These are phyloP conservation scores for Acheta domesticus DNA, from an alignment of 2,888 invertebrate species.

Conservation along the genomic window DNA sequence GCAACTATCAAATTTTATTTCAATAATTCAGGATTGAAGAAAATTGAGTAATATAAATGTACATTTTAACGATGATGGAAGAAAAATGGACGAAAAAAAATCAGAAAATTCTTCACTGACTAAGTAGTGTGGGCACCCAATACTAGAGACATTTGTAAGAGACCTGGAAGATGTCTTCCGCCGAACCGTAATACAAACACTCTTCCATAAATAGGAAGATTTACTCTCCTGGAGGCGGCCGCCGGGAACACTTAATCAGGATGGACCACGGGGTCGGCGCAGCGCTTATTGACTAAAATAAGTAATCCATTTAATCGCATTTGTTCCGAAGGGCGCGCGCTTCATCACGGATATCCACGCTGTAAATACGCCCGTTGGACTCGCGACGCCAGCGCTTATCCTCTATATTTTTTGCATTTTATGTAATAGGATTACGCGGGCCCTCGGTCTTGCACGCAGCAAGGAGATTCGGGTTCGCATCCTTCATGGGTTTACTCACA, in stretches of 20 bases:
- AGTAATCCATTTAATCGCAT: constrained; percentile 18
- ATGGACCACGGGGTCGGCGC: neutral
- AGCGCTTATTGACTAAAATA: neutral
- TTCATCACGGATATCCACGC: neutral
- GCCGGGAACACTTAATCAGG: neutral
- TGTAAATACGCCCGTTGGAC: neutral
- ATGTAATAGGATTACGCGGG: neutral
- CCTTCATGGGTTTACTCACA: neutral
- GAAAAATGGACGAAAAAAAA: too few relatives aligned
- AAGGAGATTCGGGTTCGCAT: neutral
- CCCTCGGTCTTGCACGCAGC: neutral
- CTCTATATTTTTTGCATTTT: constrained; percentile 1
- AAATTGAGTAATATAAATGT: too few relatives aligned
- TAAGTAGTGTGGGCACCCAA: too few relatives aligned
- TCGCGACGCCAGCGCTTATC: neutral
- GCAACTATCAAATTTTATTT: too few relatives aligned
- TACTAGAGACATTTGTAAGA: too few relatives aligned
- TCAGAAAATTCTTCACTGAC: too few relatives aligned
- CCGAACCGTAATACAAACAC: neutral
- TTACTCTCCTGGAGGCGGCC: neutral
- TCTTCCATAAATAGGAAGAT: constrained; percentile 1
- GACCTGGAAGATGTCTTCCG: too few relatives aligned
- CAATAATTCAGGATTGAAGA: too few relatives aligned
- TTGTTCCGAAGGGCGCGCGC: neutral
- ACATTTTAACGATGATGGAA: too few relatives aligned